phyloP scores from a whole-genome alignment of 2,888 invertebrate species.

The Leucozona laternaria region DNA sequence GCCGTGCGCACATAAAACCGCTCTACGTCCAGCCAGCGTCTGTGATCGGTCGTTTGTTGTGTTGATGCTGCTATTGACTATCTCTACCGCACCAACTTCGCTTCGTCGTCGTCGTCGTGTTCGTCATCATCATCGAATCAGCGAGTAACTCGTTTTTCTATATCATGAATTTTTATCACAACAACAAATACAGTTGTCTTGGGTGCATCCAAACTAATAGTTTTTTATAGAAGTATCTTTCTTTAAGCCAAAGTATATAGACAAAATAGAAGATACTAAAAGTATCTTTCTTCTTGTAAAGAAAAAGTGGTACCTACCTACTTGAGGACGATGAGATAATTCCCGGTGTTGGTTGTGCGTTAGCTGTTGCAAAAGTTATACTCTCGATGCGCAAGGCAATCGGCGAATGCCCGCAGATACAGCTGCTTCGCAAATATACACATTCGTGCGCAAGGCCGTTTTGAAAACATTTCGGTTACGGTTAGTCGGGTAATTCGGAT shows the following conservation, averaged over 20 bases:
- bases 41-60: constrained; percentile 42
- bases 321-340: constrained; percentile 49
- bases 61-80: background rate
- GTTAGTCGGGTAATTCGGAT: constrained; percentile 36
- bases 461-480: constrained; percentile 43
- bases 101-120: background rate
- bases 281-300: constrained; percentile 18
- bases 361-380: background rate
- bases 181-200: constrained; percentile 26
- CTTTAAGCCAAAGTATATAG: constrained; percentile 17
- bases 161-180: constrained; percentile 29
- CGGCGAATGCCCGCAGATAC: background rate
- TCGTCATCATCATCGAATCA: background rate
- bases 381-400: constrained; percentile 23
- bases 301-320: constrained; percentile 7
- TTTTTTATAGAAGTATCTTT: constrained; percentile 36
- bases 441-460: constrained; percentile 66
- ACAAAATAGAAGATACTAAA: constrained; percentile 4
- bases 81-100: background rate
- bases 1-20: constrained; percentile 59
- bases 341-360: constrained; percentile 44
- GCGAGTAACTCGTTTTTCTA: constrained; percentile 63
- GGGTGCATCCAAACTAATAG: constrained; percentile 40
- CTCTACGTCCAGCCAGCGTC: constrained; percentile 21
- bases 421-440: constrained; percentile 49